phyloP scores from a whole-genome alignment of 2,113 vertebrate species.

The Orientallactaga bullata region DNA sequence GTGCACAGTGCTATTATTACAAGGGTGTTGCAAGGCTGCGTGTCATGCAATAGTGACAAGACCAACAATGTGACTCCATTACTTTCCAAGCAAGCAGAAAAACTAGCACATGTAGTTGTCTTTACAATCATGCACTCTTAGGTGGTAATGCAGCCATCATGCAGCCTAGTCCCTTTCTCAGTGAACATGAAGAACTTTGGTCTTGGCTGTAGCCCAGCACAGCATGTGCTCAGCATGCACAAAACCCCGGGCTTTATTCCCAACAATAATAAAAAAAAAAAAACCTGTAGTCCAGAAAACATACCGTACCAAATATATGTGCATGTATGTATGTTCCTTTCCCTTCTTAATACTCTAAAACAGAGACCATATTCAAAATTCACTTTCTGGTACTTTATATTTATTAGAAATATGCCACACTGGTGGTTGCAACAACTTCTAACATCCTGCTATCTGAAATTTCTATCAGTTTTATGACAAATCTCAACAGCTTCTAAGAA shows the following conservation, averaged over 20 bases:
- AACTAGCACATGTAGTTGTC: neutral
- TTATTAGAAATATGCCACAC: neutral
- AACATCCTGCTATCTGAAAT: neutral
- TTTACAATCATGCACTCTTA: neutral
- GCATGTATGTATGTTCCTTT: neutral
- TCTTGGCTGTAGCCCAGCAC: neutral
- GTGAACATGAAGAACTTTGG: neutral
- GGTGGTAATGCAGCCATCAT: neutral
- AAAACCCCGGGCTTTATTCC: no score
- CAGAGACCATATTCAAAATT: neutral
- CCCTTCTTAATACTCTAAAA: neutral
- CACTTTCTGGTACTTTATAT: neutral
- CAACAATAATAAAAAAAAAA: neutral
- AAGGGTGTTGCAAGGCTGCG: neutral
- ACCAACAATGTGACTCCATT: neutral
- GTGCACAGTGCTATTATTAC: neutral
- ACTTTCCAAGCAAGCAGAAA: neutral
- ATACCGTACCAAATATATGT: fast-evolving
- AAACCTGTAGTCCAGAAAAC: neutral
- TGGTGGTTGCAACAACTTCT: neutral
- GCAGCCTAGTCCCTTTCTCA: neutral
- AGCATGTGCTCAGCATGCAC: neutral
- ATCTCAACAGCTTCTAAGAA: neutral
- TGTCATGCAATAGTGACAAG: neutral
- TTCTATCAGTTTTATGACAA: neutral